Percentiles rank a stretch among this genome's conserved stretches.
These are phyloP conservation scores for Forbesichthys papilliferus DNA, from an alignment of 2,113 vertebrate genomes.

Conservation along the genomic window DNA sequence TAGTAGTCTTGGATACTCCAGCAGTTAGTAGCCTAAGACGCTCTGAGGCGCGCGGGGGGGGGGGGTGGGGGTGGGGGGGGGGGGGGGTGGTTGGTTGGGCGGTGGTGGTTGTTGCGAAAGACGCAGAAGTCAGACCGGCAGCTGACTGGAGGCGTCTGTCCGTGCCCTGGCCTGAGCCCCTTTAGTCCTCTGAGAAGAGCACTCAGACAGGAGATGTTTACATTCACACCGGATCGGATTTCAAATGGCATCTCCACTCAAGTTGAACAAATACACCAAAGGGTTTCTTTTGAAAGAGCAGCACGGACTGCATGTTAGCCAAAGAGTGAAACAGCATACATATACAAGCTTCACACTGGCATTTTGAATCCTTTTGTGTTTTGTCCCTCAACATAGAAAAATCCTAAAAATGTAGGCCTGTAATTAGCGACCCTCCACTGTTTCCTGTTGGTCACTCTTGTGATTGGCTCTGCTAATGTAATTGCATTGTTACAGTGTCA, in stretches of 20 bases:
- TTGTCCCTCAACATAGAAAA: conserved; percentile 13
- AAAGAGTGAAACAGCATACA: conserved; percentile 27
- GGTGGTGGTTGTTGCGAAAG: conserved; percentile 29
- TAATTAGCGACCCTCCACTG: not conserved
- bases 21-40: conserved; percentile 46
- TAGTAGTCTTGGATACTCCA: conserved; percentile 41
- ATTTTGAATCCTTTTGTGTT: not conserved
- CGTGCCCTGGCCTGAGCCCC: conserved; percentile 36
- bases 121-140: conserved; percentile 45
- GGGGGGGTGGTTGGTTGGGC: too few relatives aligned
- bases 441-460: not conserved
- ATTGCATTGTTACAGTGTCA: conserved; percentile 3
- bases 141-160: conserved; percentile 61
- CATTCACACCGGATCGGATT: conserved; percentile 63
- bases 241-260: conserved; percentile 54
- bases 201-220: conserved; percentile 62
- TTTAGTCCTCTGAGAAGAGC: conserved; percentile 44
- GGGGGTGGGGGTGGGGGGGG: too few relatives aligned
- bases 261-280: conserved; percentile 55
- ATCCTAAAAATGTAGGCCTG: conserved; percentile 27
- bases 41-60: not conserved
- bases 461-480: conserved; percentile 9
- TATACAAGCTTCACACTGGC: not conserved
- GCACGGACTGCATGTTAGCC: conserved; percentile 3
- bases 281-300: conserved; percentile 30